Evolutionary conservation across 1,140 invertebrate genomes (phyloP), one percentile per base, ranked within the genome.

Genomic region (Zaprionus gabonicus): DNA sequence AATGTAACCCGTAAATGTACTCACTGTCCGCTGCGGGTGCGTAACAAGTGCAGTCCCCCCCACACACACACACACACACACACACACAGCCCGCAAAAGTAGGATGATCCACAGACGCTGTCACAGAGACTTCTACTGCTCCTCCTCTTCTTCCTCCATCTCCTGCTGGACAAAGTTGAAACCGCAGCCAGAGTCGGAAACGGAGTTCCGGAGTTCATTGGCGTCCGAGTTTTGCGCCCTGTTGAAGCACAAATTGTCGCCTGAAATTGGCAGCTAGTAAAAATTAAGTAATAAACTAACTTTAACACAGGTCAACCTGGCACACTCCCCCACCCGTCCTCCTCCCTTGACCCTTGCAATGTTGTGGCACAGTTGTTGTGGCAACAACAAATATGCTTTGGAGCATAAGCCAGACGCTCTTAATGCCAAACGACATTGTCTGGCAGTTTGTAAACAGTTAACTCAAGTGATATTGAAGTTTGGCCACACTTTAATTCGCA

Each of bases 231-330:
- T 36, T 36, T 31, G 15, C 10, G 31, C 62, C 27, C 65, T 57
- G 51, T 59, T 72, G 17, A 38, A 70, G 51, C 67, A 68, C 78
- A 81, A 80, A 84, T 90, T 88, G 85, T 88, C 78, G 81, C 79
- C 76, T 80, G 76, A 84, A 84, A 88, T 88, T 88, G 84, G 85
- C 84, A 88, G 85, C 84, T 81, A 85, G 78, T 88, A 88, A 88
- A 90, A 88, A 80, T 83, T 83, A 82, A 88, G 84, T 85, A 90
- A 88, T 88, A 88, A 88, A 88, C 81, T 81, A 88, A 81, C 78
- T 84, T 74, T 56, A 74, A 79, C 69, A 85, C 78, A 76, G 78
- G 78, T 80, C 64, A 51, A 23, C 9, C 13, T 46, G 41, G 6
- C 13, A 25, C 27, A n/a, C n/a, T 55, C 25, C 23, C 12, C 34